A percentile compares a stretch with the other conserved stretches of the same genome.
phyloP scores from a whole-genome alignment of 2,797 vertebrate species.

The Gambusia yucatana region DNA sequence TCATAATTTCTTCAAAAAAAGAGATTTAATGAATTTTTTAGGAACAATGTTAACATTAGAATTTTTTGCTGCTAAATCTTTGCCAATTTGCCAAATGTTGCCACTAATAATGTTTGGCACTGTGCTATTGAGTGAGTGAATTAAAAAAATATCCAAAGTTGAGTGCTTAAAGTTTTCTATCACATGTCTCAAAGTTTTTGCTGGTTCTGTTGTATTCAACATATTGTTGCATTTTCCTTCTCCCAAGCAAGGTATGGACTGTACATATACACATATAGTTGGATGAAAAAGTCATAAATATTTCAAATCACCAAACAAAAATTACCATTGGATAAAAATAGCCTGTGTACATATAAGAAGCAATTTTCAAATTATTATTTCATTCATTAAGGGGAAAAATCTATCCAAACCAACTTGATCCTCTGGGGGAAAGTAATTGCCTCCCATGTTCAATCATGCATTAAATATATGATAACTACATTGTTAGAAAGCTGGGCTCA shows the following conservation, averaged over 20 bases:
- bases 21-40: neutral
- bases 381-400: neutral
- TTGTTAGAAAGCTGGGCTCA: neutral
- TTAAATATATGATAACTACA: neutral
- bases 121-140: neutral
- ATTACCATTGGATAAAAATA: neutral
- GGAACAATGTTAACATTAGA: neutral
- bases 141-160: neutral
- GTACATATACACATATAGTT: neutral
- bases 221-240: neutral
- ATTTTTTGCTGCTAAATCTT: neutral
- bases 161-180: neutral
- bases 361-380: neutral
- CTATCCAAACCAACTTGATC: neutral
- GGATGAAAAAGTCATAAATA: neutral
- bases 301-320: neutral
- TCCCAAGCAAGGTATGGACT: neutral
- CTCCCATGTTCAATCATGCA: neutral
- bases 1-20: neutral
- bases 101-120: neutral
- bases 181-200: neutral
- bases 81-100: neutral
- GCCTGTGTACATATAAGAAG: neutral
- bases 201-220: neutral
- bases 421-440: neutral